Evolutionary conservation across 2,113 vertebrate genomes (phyloP), one percentile per base, ranked within the genome.

Genomic region (Paramisgurnus dabryanus): DNA sequence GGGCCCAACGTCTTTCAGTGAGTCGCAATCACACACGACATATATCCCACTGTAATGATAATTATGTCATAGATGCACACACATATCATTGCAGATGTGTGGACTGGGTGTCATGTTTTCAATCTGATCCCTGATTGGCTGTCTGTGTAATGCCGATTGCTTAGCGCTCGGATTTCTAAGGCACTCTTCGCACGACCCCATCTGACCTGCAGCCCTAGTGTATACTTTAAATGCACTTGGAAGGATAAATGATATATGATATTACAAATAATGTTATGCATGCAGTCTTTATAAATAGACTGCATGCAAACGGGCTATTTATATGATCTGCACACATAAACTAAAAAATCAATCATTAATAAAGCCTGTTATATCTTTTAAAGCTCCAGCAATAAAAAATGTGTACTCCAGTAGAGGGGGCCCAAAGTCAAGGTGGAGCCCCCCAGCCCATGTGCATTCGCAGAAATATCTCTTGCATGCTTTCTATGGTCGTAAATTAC

Each of bases 1-100:
- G 96, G 96, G 84, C 96, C 96, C 82, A 98, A 90, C 61, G 93
- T 95, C 83, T 98, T 98, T 90, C 94, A 94, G 97, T 99, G 92
- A 97, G 96, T 95, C 3, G 18, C n/a, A 41, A 43, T 18, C 67
- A 60, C 39, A 11, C 22, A 18, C 15, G 8, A 18, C 8, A 47
- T 27, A 5, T 61, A 39, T 34, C 27, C 27, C 27, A 34, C 27
- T 34, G 27, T 34, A 34, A 47, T 47, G 45, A 47, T 47, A 47
- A 47, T 9, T 9, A 47, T 47, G 8, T 47, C 9, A 47, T 47
- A 34, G 27, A 34, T 34, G 27, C 27, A 34, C 47, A 82, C 18
- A 41, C n/a, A 53, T 12, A 53, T 18, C 69, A 57, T 57, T 43
- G 55, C 41, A n/a, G 13, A 3, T 75, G 15, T 75, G 18, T 10